These are phyloP conservation scores for Pelmatolapia mariae DNA, from an alignment of 2,113 vertebrate species.

Conservation along the genomic window DNA sequence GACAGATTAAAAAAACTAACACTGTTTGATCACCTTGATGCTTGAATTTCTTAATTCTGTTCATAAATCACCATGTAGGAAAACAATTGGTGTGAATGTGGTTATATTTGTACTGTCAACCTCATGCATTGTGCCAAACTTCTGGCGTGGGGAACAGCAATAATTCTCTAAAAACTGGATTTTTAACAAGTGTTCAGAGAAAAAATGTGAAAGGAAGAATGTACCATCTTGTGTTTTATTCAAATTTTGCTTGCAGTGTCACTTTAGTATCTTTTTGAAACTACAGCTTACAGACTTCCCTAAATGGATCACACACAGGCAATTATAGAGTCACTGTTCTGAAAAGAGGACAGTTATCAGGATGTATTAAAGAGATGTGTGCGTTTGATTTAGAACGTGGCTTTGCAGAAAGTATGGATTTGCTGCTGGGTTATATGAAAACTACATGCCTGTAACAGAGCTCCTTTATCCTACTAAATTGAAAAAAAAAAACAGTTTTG, in stretches of 20 bases:
- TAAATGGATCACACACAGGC: neutral
- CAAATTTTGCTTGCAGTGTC: neutral
- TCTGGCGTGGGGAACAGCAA: neutral
- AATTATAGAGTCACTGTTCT: neutral
- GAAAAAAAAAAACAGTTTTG: fast-evolving
- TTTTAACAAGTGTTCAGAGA: neutral
- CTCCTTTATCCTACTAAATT: neutral
- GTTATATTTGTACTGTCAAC: neutral
- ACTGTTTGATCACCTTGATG: neutral
- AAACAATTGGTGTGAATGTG: neutral
- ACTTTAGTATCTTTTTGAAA: neutral
- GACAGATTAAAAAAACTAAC: neutral
- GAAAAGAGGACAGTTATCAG: neutral
- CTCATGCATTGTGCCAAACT: neutral
- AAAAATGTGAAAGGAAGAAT: neutral
- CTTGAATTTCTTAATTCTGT: neutral
- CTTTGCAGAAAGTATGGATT: neutral
- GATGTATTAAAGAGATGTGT: no score
- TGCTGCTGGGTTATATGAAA: neutral
- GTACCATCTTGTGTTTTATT: neutral
- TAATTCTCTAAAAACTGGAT: neutral
- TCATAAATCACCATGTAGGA: neutral
- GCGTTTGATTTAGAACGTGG: neutral
- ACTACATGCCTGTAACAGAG: neutral
- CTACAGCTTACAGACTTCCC: neutral